Percentiles rank a stretch among this genome's conserved stretches.
phyloP scores from a whole-genome alignment of 2,888 invertebrate genomes.

The Lepeophtheirus nordmannii region DNA sequence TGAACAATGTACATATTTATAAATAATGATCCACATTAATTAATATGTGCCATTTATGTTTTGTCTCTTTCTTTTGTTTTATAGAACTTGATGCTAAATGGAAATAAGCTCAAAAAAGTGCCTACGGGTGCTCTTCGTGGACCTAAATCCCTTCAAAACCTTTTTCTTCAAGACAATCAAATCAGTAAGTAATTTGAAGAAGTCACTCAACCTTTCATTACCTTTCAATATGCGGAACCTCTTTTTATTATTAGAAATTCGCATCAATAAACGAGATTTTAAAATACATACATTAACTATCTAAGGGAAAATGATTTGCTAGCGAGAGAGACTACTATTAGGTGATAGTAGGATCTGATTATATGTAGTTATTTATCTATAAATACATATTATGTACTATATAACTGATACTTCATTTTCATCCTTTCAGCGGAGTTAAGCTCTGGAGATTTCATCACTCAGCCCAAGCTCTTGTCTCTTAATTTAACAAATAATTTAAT shows the following conservation, averaged over 20 bases:
- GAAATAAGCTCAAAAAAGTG: slow-evolving; percentile 57
- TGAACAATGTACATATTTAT: no score
- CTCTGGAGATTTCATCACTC: slow-evolving; percentile 51
- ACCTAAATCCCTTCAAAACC: slow-evolving; percentile 51
- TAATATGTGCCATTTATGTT: no score
- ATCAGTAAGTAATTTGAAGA: slow-evolving; percentile 48
- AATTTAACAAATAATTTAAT: slow-evolving; percentile 66
- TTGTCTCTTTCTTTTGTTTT: slow-evolving; percentile 27
- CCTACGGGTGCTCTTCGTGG: slow-evolving; percentile 67
- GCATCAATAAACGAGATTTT: not conserved
- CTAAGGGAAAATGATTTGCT: not conserved
- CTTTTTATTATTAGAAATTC: not conserved
- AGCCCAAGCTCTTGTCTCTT: slow-evolving; percentile 52
- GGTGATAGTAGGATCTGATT: no score
- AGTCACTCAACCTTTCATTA: not conserved
- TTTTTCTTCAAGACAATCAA: slow-evolving; percentile 60
- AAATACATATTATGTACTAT: no score
- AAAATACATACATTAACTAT: not conserved
- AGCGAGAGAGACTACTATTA: no score
- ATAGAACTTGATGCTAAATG: slow-evolving; percentile 61
- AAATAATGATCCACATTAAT: no score
- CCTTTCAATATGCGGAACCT: not conserved
- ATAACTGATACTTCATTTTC: no score
- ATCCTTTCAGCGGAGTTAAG: slow-evolving; percentile 47
- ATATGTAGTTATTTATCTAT: no score